A percentile compares a stretch with the other conserved stretches of the same genome.
Evolutionary conservation across 2,113 vertebrate genomes (phyloP).

Genomic region (Hemichromis elongatus): DNA sequence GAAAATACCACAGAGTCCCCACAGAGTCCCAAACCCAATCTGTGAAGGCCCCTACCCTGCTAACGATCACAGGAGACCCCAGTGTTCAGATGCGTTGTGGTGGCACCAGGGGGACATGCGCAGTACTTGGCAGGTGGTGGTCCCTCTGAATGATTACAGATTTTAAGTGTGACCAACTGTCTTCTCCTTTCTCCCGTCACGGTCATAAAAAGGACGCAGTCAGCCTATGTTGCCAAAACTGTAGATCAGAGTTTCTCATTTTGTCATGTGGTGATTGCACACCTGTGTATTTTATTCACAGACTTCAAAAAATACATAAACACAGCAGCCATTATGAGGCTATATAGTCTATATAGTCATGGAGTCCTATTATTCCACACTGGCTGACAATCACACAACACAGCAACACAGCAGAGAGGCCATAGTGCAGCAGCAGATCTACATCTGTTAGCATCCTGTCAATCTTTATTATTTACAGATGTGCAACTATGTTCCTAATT

Average conservation of each 20-base stretch:
- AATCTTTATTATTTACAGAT: not conserved
- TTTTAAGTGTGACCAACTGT: not conserved
- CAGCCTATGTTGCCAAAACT: not conserved
- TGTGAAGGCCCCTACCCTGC: not conserved
- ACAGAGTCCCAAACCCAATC: not conserved
- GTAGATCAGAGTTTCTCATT: not conserved
- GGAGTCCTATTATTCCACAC: not conserved
- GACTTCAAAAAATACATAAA: not conserved
- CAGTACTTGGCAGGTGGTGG: not conserved
- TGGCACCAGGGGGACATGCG: not conserved
- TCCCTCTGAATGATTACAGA: not conserved
- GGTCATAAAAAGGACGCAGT: not conserved
- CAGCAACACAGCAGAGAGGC: not conserved
- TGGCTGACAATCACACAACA: not conserved
- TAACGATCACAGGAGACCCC: not conserved
- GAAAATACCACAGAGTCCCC: not conserved
- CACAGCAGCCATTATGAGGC: not conserved
- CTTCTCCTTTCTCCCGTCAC: not conserved
- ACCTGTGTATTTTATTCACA: not conserved
- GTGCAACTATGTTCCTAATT: not conserved
- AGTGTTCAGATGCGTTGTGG: not conserved
- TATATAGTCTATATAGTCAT: too few species aligned
- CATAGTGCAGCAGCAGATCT: not conserved
- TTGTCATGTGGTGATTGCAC: not conserved
- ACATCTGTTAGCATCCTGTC: not conserved